phyloP scores from a whole-genome alignment of 2,888 invertebrate genomes.

The Arge pagana region DNA sequence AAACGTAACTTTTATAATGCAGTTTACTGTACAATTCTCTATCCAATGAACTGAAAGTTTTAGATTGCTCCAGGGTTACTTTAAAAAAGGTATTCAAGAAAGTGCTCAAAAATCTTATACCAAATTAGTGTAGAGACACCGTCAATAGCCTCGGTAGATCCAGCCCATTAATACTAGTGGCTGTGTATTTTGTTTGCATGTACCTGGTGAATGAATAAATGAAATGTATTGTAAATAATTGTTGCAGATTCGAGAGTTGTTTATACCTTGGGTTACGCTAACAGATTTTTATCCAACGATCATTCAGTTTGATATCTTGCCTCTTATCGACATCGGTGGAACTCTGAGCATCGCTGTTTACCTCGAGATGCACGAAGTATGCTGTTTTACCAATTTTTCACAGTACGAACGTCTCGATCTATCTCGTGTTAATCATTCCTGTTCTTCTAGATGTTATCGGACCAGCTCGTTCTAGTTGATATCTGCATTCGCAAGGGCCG shows the following conservation, averaged over 20 bases:
- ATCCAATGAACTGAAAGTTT: too few species aligned
- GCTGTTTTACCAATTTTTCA: constrained; percentile 9
- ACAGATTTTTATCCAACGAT: constrained; percentile 53
- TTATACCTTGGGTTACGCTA: constrained; percentile 58
- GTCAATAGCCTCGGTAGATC: too few species aligned
- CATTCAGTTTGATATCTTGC: constrained; percentile 55
- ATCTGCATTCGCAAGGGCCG: constrained; percentile 52
- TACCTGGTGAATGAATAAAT: constrained; percentile 11
- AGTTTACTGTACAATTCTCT: too few species aligned
- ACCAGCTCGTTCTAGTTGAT: constrained; percentile 42
- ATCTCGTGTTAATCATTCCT: background rate
- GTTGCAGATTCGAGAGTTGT: constrained; percentile 51
- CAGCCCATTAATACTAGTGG: too few species aligned
- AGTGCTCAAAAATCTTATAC: too few species aligned
- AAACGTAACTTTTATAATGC: too few species aligned
- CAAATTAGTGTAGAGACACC: too few species aligned
- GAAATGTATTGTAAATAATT: background rate
- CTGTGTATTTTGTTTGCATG: too few species aligned
- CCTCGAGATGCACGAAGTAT: constrained; percentile 54
- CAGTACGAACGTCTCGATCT: background rate
- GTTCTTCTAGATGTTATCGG: constrained; percentile 36
- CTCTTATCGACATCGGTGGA: constrained; percentile 60
- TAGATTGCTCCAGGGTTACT: too few species aligned
- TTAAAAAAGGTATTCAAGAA: too few species aligned
- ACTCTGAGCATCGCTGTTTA: constrained; percentile 56